Percentiles rank a stretch among this genome's conserved stretches.
Evolutionary conservation across 2,113 vertebrate genomes (phyloP).

Genomic region (Acinonyx jubatus): DNA sequence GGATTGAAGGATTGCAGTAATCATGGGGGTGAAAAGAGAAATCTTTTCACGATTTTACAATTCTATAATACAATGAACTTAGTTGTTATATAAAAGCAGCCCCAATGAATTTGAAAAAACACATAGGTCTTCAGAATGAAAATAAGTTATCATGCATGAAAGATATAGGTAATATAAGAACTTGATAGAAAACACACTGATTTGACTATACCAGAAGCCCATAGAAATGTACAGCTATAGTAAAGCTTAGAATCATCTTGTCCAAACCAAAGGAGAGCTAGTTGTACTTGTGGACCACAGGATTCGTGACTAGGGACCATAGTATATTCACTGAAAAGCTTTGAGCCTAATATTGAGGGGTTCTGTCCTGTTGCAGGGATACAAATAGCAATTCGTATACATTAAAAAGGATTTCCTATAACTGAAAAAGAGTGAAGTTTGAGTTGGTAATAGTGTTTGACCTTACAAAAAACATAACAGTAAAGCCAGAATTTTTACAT

Average conservation of each 20-base stretch:
- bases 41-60: background rate
- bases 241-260: background rate
- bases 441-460: background rate
- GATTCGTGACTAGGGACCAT: background rate
- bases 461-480: background rate
- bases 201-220: background rate
- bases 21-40: background rate
- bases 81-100: background rate
- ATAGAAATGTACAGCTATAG: background rate
- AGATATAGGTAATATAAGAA: background rate
- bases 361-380: background rate
- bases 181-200: background rate
- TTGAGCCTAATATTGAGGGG: background rate
- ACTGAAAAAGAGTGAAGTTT: background rate
- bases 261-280: background rate
- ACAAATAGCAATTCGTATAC: background rate
- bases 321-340: background rate
- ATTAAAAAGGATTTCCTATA: background rate
- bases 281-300: background rate
- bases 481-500: background rate
- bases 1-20: background rate
- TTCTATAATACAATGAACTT: background rate
- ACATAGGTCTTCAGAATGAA: background rate
- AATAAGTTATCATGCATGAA: background rate
- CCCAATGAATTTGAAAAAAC: background rate